phyloP scores from a whole-genome alignment of 2,797 vertebrate species.

The Sebastes umbrosus region DNA sequence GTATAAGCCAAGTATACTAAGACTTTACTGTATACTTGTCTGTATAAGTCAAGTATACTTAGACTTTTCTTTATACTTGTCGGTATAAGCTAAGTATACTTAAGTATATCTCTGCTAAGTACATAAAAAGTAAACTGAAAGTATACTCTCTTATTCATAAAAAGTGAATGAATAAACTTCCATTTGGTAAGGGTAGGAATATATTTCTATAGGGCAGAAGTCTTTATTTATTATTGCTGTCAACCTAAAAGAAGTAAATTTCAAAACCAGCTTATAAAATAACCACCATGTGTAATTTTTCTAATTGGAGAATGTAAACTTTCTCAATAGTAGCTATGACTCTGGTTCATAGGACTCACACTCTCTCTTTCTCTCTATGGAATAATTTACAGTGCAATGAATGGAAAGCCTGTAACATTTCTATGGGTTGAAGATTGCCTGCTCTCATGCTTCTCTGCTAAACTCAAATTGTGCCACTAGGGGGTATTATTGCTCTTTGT shows the following conservation, averaged over 20 bases:
- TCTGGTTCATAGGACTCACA: background rate
- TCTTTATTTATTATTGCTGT: background rate
- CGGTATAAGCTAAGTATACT: too few relatives aligned
- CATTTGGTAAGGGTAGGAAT: background rate
- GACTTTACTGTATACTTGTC: too few relatives aligned
- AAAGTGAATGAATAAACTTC: too few relatives aligned
- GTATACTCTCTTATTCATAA: too few relatives aligned
- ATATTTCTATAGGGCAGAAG: too few relatives aligned
- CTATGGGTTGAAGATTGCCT: background rate
- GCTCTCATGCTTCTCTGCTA: background rate
- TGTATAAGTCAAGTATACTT: too few relatives aligned
- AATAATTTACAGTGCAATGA: background rate
- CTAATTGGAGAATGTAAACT: background rate
- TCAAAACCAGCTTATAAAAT: background rate
- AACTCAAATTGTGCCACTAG: constrained; percentile 24
- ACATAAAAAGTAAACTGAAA: too few relatives aligned
- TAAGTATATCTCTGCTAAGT: too few relatives aligned
- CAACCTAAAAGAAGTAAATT: background rate
- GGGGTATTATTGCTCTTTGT: constrained; percentile 36
- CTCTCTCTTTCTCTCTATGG: background rate
- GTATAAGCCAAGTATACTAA: too few relatives aligned
- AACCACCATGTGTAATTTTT: background rate
- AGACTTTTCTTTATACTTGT: too few relatives aligned
- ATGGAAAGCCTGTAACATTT: background rate
- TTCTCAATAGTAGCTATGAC: background rate